Percentiles rank a stretch among this genome's conserved stretches.
Evolutionary conservation across 2,113 vertebrate species (phyloP).

Genomic region (Hirundichthys speculiger): DNA sequence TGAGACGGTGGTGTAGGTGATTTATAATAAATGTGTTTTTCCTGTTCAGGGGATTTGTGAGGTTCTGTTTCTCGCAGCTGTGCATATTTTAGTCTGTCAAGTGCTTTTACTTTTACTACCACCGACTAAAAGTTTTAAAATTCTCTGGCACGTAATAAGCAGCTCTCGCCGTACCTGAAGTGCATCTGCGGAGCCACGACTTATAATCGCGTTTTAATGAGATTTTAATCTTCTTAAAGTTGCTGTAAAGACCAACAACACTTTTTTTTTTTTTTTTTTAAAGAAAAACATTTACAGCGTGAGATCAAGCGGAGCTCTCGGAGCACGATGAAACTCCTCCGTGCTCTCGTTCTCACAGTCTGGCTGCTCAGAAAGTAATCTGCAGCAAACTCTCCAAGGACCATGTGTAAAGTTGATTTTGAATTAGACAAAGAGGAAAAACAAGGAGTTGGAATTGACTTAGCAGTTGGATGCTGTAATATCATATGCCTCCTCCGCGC

Average conservation of each 20-base stretch:
- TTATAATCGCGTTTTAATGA: conserved; percentile 53
- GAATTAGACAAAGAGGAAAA: conserved; percentile 13
- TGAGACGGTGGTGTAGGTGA: conserved; percentile 1
- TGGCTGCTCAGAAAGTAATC: conserved; percentile 22
- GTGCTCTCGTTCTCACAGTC: not conserved
- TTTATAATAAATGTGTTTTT: conserved; percentile 30
- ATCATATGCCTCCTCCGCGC: not conserved
- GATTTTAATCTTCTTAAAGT: conserved; percentile 54
- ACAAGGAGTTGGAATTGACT: conserved; percentile 20
- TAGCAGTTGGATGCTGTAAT: not conserved
- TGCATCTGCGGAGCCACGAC: conserved; percentile 11
- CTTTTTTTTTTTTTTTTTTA: no score
- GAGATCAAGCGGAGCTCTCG: conserved; percentile 20
- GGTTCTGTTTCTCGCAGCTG: conserved; percentile 1
- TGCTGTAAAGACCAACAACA: conserved; percentile 16
- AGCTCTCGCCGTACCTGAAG: conserved; percentile 4
- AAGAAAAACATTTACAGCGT: conserved; percentile 6
- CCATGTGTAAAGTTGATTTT: conserved; percentile 28
- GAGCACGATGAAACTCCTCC: not conserved
- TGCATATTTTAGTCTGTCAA: conserved; percentile 12
- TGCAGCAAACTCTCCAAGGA: not conserved
- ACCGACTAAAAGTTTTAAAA: not conserved
- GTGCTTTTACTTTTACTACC: conserved; percentile 4
- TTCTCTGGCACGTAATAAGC: not conserved
- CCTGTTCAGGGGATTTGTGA: conserved; percentile 29